Percentiles rank a stretch among this genome's conserved stretches.
Conservation (phyloP, 2,888 invertebrate species). For the Aphodius sticticus region DNA sequence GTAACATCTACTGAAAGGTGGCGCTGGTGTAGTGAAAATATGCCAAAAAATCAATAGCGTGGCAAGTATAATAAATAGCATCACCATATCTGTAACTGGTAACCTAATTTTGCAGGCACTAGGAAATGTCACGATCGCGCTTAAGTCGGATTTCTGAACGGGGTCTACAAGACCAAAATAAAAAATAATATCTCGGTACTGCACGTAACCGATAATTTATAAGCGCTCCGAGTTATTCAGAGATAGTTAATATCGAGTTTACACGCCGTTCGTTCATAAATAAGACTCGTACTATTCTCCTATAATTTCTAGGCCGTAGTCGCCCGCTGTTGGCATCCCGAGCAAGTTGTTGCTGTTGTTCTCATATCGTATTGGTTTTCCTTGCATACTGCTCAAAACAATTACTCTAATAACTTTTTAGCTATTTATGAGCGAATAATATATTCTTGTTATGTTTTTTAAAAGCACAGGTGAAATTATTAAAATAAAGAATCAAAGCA, state of each 20-base stretch:
- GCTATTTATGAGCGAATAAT: no score
- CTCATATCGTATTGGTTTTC: no score
- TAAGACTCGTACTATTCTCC: not conserved
- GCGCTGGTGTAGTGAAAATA: not conserved
- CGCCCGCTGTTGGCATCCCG: not conserved
- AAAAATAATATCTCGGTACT: not conserved
- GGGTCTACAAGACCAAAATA: not conserved
- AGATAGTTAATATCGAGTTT: constrained; percentile 4
- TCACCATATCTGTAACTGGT: not conserved
- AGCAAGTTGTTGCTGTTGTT: no score
- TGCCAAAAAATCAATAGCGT: not conserved
- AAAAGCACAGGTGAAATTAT: no score
- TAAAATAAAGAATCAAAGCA: no score
- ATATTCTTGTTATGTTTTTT: no score
- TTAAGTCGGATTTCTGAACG: not conserved
- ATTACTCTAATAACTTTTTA: no score
- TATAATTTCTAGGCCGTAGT: not conserved
- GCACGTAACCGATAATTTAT: not conserved
- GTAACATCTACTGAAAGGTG: not conserved
- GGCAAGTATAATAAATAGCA: constrained; percentile 4
- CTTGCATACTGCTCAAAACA: no score
- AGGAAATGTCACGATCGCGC: not conserved
- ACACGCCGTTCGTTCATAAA: not conserved
- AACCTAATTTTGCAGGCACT: not conserved
- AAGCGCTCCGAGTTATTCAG: not conserved